Evolutionary conservation across 2,888 invertebrate genomes (phyloP).

Genomic region (Pollenia labialis): DNA sequence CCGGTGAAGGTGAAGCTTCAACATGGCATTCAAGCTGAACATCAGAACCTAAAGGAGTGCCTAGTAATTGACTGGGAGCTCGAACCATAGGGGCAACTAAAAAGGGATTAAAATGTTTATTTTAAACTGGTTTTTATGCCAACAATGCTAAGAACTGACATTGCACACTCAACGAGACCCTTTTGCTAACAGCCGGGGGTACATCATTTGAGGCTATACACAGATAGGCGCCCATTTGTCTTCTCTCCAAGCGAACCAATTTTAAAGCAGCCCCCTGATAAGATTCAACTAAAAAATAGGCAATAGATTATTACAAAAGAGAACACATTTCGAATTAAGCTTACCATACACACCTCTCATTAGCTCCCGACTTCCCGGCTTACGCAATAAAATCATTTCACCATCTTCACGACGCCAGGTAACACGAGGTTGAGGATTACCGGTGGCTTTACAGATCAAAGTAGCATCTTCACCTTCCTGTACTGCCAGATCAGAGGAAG

Average conservation of each 20-base stretch:
- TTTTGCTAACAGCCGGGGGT: conserved; percentile 94
- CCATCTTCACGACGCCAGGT: conserved; percentile 93
- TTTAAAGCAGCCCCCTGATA: conserved; percentile 90
- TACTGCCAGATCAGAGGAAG: conserved; percentile 90
- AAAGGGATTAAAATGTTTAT: not conserved
- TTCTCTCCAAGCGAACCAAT: conserved; percentile 91
- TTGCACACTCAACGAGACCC: conserved; percentile 94
- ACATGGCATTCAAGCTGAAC: conserved; percentile 94
- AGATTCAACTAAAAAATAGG: conserved; percentile 87
- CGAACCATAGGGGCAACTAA: conserved; percentile 94
- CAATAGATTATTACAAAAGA: conserved; percentile 45
- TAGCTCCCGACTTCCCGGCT: conserved; percentile 84
- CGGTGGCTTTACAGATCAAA: conserved; percentile 91
- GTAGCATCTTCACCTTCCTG: conserved; percentile 92
- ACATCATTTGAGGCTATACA: conserved; percentile 97
- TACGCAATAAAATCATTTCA: conserved; percentile 86
- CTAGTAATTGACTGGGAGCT: conserved; percentile 94
- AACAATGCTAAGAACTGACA: conserved; percentile 87
- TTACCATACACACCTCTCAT: conserved; percentile 81
- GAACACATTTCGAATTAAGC: not conserved
- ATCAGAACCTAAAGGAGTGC: conserved; percentile 93
- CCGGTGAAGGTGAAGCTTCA: conserved; percentile 90
- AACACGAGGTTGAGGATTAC: conserved; percentile 91
- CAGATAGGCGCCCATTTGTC: conserved; percentile 96
- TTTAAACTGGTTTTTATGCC: not conserved